Evolutionary conservation across 2,113 vertebrate species (phyloP), one percentile per base, ranked within the genome.

Genomic region (Prunella fulvescens): DNA sequence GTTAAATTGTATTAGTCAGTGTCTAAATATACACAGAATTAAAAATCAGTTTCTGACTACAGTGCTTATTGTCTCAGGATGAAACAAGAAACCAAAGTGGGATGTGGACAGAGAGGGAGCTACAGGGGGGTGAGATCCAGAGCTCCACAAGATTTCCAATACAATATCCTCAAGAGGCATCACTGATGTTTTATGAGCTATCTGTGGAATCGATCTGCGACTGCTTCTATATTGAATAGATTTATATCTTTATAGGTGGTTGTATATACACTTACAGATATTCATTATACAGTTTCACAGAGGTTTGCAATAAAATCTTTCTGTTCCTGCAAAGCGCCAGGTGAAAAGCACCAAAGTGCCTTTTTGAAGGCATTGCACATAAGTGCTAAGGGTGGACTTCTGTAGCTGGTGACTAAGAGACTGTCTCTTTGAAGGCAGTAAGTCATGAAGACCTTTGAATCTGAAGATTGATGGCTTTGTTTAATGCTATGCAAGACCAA

Each of bases 1-100:
- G 67, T 83, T 93, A 81, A 94, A 93, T 90, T 88, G 20, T 60
- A 37, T 95, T 93, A 93, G 76, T 50, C 62, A n/a, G 33, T 92
- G 42, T 86, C 67, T 86, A 96, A 94, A 95, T 93, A 93, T 23
- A 77, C 28, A 82, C 29, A 67, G 72, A 39, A 83, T 83, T 77
- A 92, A 90, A 85, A 31, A 67, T 35, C 29, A 44, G 22, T 80
- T 81, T 82, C 72, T 90, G 67, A 80, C 67, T 66, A 28, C 5
- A 81, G 24, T 56, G n/a, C 26, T 94, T 70, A 70, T 81, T 35
- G 9, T 74, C 39, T 37, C 77, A 78, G 80, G 51, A 44, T 74
- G 82, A 90, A 94, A 90, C 1, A 3, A 86, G 82, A 94, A 90
- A 73, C 35, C 58, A 81, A 50, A 81, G 29, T 25, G 67, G 56